A percentile compares a stretch with the other conserved stretches of the same genome.
These are phyloP conservation scores for Ovibos moschatus DNA, from an alignment of 2,113 vertebrate genomes.

Conservation along the genomic window DNA sequence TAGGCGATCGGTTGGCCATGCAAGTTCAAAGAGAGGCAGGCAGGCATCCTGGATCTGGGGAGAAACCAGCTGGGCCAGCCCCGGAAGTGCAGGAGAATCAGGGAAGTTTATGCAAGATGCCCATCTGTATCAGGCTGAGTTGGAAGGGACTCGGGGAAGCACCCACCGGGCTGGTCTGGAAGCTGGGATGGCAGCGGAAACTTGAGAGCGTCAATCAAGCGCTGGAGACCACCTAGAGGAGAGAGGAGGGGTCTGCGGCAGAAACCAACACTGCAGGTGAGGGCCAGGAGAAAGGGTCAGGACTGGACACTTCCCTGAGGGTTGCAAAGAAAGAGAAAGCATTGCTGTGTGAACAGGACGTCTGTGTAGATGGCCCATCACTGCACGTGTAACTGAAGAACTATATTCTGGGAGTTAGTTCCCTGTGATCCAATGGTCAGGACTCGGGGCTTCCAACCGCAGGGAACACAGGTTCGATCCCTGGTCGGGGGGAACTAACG, in stretches of 20 bases:
- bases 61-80: neutral
- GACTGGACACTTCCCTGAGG: fast-evolving
- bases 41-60: neutral
- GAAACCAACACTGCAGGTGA: neutral
- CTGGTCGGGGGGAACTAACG: neutral
- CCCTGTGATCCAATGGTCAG: neutral
- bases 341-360: neutral
- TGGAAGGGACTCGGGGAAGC: neutral
- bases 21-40: neutral
- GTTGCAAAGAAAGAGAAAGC: neutral
- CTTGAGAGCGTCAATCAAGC: fast-evolving
- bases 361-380: neutral
- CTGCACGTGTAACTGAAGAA: neutral
- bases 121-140: too few relatives aligned
- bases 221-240: neutral
- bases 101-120: neutral
- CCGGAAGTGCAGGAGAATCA: neutral
- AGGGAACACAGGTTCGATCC: neutral
- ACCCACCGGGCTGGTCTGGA: neutral
- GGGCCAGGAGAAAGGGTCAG: fast-evolving
- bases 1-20: neutral
- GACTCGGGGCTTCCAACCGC: neutral
- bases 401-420: neutral
- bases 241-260: neutral
- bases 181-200: fast-evolving